Base-by-base conservation (phyloP, 1,140 invertebrate species). In the Drosophila nannoptera region DNA sequence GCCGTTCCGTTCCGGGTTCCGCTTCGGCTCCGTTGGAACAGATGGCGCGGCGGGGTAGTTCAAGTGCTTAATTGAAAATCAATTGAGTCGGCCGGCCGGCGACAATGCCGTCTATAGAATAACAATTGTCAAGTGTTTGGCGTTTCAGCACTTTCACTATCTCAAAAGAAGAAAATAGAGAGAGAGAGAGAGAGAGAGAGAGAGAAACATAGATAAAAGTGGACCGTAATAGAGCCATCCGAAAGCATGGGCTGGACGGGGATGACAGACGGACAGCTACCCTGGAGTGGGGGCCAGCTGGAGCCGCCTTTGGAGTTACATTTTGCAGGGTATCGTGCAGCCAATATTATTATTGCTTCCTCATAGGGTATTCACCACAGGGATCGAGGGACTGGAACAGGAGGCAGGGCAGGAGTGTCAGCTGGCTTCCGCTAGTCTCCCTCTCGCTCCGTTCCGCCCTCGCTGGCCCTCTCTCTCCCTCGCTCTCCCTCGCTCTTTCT, bases 51-150 rank as follows among this genome's bases (percentile, higher is more conserved):
- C 12, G 36, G 12, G 16, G 45, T n/a, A 40, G 38, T 5, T 11
- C 42, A 3, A 43, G 38, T 46, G 67, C 53, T 53, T 69, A 65
- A 69, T 69, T 69, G 67, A 14, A 69, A 65, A 58, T 69, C 67
- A 69, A 69, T 69, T 69, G 61, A 69, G 32, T 40, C 36, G 50
- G 36, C 22, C 43, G 61, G 7, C 46, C 32, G 59, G 48, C 55
- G 60, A 64, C 52, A 64, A 69, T 52, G 38, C 38, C 40, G 53
- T 36, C 29, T 9, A 63, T 9, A 16, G 16, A 58, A 16, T 56
- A 32, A 49, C 7, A 16, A 32, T 63, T 48, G 50, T 42, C 50
- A 48, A 63, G 49, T 62, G 50, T n/a, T 33, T 16, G 31, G 9
- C 38, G 38, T 38, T 33, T 32, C 60, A 46, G 49, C 61, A 69